phyloP scores from a whole-genome alignment of 2,113 vertebrate genomes.

The Indicator indicator region DNA sequence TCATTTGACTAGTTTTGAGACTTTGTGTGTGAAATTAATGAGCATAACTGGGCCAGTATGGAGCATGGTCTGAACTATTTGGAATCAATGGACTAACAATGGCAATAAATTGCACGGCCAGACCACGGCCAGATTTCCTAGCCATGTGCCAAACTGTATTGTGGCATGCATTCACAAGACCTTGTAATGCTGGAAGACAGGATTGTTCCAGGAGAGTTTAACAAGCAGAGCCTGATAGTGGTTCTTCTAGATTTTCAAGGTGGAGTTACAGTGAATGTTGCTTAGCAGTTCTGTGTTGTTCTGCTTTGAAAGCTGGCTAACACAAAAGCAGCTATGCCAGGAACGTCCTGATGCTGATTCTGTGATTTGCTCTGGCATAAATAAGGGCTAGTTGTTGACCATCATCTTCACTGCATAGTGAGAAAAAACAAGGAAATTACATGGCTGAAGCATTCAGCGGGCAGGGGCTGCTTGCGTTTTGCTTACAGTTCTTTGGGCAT shows the following conservation, averaged over 20 bases:
- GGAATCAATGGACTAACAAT: too few relatives aligned
- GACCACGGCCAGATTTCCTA: not conserved
- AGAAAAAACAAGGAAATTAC: not conserved
- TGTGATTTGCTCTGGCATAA: not conserved
- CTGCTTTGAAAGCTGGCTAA: not conserved
- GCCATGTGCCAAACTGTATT: accelerated
- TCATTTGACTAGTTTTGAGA: not conserved
- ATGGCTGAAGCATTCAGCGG: not conserved
- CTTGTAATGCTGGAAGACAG: not conserved
- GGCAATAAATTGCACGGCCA: not conserved
- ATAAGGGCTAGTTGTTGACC: not conserved
- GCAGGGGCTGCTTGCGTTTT: not conserved
- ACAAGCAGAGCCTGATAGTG: not conserved
- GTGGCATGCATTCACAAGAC: not conserved
- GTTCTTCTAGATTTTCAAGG: not conserved
- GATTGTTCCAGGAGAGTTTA: not conserved
- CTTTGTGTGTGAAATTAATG: accelerated
- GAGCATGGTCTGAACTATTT: not conserved
- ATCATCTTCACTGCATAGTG: not conserved
- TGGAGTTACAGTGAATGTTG: not conserved
- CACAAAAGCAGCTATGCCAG: not conserved
- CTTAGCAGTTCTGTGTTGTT: not conserved
- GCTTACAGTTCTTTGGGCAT: not conserved
- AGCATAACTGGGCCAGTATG: not conserved
- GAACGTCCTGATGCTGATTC: not conserved